Evolutionary conservation across 1,140 invertebrate genomes (phyloP).

Genomic region (Helicoverpa zea): DNA sequence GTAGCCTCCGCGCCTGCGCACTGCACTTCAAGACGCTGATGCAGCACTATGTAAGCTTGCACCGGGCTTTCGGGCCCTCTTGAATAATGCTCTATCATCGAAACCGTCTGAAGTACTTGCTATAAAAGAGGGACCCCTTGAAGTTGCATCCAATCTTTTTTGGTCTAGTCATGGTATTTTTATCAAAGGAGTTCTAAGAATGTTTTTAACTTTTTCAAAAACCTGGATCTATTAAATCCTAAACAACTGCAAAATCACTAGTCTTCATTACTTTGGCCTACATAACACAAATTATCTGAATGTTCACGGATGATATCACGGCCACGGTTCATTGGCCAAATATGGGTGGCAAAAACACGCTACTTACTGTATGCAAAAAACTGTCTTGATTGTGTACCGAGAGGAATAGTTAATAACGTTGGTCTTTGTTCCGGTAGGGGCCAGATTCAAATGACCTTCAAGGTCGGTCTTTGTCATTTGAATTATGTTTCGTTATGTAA

Average conservation of each 20-base stretch:
- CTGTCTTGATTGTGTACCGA: constrained; percentile 42
- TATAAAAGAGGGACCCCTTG: background rate
- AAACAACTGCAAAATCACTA: too few species aligned
- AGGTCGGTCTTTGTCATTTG: constrained; percentile 34
- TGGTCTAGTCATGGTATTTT: constrained; percentile 11
- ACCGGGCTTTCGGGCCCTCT: constrained; percentile 3
- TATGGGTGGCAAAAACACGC: constrained; percentile 50
- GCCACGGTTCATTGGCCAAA: constrained; percentile 53
- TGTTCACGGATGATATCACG: constrained; percentile 51
- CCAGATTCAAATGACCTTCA: constrained; percentile 46
- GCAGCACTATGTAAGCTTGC: constrained; percentile 39
- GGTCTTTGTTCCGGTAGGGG: constrained; percentile 21
- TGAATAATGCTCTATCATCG: constrained; percentile 30
- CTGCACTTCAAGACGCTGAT: constrained; percentile 57
- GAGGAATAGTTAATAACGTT: constrained; percentile 18
- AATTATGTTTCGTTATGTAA: constrained; percentile 17
- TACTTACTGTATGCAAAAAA: constrained; percentile 38
- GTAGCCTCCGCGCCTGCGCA: constrained; percentile 61
- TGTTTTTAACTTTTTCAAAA: too few species aligned
- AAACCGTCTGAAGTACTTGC: constrained; percentile 7
- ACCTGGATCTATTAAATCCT: too few species aligned
- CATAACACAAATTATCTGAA: constrained; percentile 24
- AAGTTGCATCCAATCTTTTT: background rate
- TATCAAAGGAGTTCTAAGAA: background rate
- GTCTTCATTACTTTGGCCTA: constrained; percentile 16